phyloP scores from a whole-genome alignment of 2,888 invertebrate species.

The Thecocarcelia acutangulata region DNA sequence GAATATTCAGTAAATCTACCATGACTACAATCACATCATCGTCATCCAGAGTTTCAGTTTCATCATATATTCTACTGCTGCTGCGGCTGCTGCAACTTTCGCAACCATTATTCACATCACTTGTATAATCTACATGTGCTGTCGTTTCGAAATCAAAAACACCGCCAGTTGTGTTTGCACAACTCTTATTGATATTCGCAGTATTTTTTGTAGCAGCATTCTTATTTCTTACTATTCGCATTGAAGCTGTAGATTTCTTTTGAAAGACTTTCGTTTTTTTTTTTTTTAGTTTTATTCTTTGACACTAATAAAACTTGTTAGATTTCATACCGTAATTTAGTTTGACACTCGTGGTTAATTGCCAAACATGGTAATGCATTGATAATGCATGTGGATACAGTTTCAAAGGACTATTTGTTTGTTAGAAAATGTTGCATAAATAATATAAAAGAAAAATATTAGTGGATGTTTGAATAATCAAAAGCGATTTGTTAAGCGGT shows the following conservation, averaged over 20 bases:
- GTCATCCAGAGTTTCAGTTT: neutral
- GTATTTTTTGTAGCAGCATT: neutral
- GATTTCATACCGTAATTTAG: conserved; percentile 77
- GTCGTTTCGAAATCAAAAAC: conserved; percentile 9
- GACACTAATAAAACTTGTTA: conserved; percentile 70
- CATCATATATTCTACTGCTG: neutral
- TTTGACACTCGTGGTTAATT: conserved; percentile 75
- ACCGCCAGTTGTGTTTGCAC: conserved; percentile 12
- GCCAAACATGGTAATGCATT: conserved; percentile 78
- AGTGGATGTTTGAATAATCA: neutral
- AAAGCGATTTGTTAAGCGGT: too few species aligned
- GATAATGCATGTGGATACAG: conserved; percentile 78
- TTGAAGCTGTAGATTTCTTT: conserved; percentile 27
- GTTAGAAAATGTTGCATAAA: neutral
- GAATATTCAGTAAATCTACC: conserved; percentile 76
- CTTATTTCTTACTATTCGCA: conserved; percentile 44
- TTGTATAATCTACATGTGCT: conserved; percentile 3
- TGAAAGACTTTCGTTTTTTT: conserved; percentile 5
- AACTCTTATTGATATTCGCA: neutral
- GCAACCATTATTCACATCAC: conserved; percentile 12
- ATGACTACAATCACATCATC: conserved; percentile 44
- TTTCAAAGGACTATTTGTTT: conserved; percentile 79
- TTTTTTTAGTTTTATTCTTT: conserved; percentile 28
- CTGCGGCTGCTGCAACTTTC: neutral
- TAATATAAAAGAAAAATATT: neutral